A percentile compares a stretch with the other conserved stretches of the same genome.
Evolutionary conservation across 37 sponge, comb jelly and placozoan species (phyloP).

Genomic region (Geodia barretti): DNA sequence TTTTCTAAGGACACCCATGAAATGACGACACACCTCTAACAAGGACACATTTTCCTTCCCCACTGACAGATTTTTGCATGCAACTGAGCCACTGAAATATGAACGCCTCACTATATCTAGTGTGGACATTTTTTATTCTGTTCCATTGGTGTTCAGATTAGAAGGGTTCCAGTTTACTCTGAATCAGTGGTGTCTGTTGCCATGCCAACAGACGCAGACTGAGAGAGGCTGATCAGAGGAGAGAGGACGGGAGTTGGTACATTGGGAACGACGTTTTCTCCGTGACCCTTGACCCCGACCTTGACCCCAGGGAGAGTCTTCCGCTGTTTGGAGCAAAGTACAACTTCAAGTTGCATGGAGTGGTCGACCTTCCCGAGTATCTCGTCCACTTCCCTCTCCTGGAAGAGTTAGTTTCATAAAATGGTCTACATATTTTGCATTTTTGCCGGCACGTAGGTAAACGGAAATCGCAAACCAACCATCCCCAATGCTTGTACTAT

Average conservation of each 20-base stretch:
- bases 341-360: conserved; percentile 90
- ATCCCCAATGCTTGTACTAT: background rate
- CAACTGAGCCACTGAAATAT: too few relatives aligned
- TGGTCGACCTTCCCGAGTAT: conserved; percentile 94
- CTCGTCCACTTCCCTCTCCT: conserved; percentile 95
- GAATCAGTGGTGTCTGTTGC: too few relatives aligned
- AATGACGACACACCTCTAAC: too few relatives aligned
- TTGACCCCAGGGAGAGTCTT: conserved; percentile 56
- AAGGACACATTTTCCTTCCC: too few relatives aligned
- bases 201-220: conserved; percentile 32
- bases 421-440: background rate
- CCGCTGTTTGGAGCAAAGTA: conserved; percentile 95
- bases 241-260: conserved; percentile 27
- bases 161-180: too few relatives aligned
- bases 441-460: background rate
- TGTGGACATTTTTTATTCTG: too few relatives aligned
- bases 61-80: too few relatives aligned
- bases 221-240: conserved; percentile 23
- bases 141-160: too few relatives aligned
- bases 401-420: conserved; percentile 45
- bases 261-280: conserved; percentile 61
- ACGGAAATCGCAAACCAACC: too few relatives aligned
- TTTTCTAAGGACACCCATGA: too few relatives aligned
- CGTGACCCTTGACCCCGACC: conserved; percentile 35
- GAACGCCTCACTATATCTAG: background rate